Conservation (phyloP, 1,140 invertebrate genomes). For the Xylocopa sonorina region DNA sequence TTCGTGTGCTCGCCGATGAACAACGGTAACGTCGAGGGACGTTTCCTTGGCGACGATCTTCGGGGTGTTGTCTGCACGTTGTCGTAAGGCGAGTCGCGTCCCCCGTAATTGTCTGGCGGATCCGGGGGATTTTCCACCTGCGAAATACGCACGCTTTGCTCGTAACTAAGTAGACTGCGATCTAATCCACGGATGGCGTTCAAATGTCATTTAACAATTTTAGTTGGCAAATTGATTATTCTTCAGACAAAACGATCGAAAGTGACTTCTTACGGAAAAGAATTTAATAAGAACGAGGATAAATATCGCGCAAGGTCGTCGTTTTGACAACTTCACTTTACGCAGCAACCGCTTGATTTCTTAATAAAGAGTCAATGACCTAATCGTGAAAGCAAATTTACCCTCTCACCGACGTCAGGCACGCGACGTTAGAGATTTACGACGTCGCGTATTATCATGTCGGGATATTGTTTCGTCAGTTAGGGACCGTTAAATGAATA, state of each 20-base stretch:
- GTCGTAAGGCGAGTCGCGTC: slow-evolving; percentile 86
- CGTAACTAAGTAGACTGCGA: background rate
- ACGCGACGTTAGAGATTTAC: slow-evolving; percentile 39
- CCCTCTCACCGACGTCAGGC: background rate
- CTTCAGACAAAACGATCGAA: background rate
- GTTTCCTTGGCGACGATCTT: slow-evolving; percentile 68
- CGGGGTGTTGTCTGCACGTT: slow-evolving; percentile 82
- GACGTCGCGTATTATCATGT: slow-evolving; percentile 19
- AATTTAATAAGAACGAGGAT: too few relatives aligned
- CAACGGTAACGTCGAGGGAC: slow-evolving; percentile 79
- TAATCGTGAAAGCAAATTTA: background rate
- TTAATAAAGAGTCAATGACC: background rate
- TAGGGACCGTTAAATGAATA: slow-evolving; percentile 39
- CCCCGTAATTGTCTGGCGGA: slow-evolving; percentile 73
- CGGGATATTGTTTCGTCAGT: slow-evolving; percentile 1
- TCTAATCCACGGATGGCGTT: background rate
- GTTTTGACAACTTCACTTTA: too few relatives aligned
- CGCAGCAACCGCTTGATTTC: background rate
- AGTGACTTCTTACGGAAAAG: too few relatives aligned
- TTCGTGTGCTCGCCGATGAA: slow-evolving; percentile 91
- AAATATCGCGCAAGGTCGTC: too few relatives aligned
- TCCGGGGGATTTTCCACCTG: slow-evolving; percentile 79
- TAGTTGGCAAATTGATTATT: background rate
- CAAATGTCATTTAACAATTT: background rate
- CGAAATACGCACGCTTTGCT: background rate